Conservation (phyloP, 2,888 invertebrate genomes). For the Nesidiocoris tenuis region DNA sequence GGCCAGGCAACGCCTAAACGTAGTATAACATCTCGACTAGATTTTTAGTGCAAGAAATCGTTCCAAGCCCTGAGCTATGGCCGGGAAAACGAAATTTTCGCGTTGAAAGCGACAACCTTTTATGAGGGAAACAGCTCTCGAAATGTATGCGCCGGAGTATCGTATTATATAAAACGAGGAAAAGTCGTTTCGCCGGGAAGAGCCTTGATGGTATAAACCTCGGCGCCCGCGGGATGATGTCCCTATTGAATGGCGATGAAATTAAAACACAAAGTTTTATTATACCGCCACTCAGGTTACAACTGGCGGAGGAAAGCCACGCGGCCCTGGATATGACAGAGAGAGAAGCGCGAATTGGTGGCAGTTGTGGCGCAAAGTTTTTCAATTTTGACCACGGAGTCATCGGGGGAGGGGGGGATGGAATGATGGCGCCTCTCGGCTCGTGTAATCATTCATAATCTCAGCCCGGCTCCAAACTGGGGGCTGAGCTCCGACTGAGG, state of each 20-base stretch:
- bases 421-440: conserved; percentile 4
- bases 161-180: background rate
- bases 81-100: too few species aligned
- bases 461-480: background rate
- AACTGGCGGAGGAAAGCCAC: background rate
- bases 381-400: conserved; percentile 13
- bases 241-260: conserved; percentile 1
- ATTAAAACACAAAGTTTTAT: conserved; percentile 16
- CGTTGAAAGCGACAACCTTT: too few species aligned
- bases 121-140: background rate
- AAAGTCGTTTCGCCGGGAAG: background rate
- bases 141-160: background rate
- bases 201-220: background rate
- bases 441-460: background rate
- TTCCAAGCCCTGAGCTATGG: too few species aligned
- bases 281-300: background rate
- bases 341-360: background rate
- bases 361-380: background rate
- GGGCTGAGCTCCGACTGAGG: background rate
- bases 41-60: too few species aligned
- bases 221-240: background rate
- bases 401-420: background rate
- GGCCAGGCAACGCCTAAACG: too few species aligned
- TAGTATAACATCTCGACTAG: too few species aligned
- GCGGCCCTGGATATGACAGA: background rate